Evolutionary conservation across 2,888 invertebrate species (phyloP).

Genomic region (Nemotelus pantherinus): DNA sequence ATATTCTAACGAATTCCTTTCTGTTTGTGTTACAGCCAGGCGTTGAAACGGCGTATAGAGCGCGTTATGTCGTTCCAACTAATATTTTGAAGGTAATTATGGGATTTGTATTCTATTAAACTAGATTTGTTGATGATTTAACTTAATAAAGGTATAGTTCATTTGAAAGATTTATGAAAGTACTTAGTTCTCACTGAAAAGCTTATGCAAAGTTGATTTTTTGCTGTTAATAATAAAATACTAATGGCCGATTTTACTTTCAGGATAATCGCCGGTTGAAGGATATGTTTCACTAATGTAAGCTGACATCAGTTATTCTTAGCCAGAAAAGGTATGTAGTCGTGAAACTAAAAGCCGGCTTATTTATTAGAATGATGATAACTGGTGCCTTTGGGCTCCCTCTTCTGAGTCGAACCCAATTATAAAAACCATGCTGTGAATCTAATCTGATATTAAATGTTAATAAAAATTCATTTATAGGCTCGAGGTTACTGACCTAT

Average conservation of each 20-base stretch:
- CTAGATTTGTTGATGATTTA: conserved; percentile 23
- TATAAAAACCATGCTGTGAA: conserved; percentile 37
- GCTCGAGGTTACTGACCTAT: no score
- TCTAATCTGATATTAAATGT: neutral
- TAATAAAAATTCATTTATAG: no score
- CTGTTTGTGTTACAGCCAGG: neutral
- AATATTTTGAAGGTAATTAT: neutral
- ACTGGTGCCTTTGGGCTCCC: conserved; percentile 30
- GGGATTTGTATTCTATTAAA: neutral
- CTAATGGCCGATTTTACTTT: neutral
- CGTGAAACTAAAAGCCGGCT: neutral
- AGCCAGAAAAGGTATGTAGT: neutral
- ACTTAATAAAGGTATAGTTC: conserved; percentile 40
- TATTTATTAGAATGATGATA: conserved; percentile 17
- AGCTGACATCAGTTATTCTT: neutral
- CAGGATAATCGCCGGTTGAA: neutral
- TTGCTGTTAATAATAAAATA: neutral
- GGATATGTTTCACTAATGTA: neutral
- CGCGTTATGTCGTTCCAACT: neutral
- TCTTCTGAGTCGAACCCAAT: conserved; percentile 43
- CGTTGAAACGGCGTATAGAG: no score
- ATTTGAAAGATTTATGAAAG: conserved; percentile 34
- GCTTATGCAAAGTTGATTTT: neutral
- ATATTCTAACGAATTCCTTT: neutral
- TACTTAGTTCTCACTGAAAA: conserved; percentile 30